Evolutionary conservation across 1,140 invertebrate genomes (phyloP).

Genomic region (Himalopsyche phryganea): DNA sequence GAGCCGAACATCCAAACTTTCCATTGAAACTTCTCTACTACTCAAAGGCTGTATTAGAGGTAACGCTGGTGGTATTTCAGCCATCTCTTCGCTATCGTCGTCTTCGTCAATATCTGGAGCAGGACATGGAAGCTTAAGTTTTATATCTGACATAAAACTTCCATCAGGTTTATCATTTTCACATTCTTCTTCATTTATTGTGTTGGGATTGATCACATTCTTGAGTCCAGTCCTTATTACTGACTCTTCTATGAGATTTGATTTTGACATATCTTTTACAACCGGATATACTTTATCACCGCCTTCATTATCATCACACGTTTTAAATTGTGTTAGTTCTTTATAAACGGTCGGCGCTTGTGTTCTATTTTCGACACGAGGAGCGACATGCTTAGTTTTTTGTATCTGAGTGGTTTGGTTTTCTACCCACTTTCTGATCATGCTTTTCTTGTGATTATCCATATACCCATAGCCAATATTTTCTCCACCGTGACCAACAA

Average conservation of each 20-base stretch:
- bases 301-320: slow-evolving; percentile 53
- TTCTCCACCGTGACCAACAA: slow-evolving; percentile 46
- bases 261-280: slow-evolving; percentile 48
- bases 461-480: slow-evolving; percentile 75
- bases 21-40: slow-evolving; percentile 73
- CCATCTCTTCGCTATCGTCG: slow-evolving; percentile 67
- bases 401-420: slow-evolving; percentile 80
- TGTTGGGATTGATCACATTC: slow-evolving; percentile 46
- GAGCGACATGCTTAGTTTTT: slow-evolving; percentile 49
- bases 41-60: slow-evolving; percentile 71
- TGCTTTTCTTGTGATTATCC: slow-evolving; percentile 86
- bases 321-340: slow-evolving; percentile 63
- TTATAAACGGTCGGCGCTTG: slow-evolving; percentile 49
- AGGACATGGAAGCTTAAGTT: slow-evolving; percentile 10
- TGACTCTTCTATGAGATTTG: slow-evolving; percentile 55
- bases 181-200: slow-evolving; percentile 50
- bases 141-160: slow-evolving; percentile 11
- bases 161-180: slow-evolving; percentile 28
- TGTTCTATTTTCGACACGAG: slow-evolving; percentile 44
- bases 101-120: slow-evolving; percentile 56
- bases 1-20: slow-evolving; percentile 67
- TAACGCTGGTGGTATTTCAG: slow-evolving; percentile 71
- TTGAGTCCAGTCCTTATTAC: slow-evolving; percentile 57
- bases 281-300: slow-evolving; percentile 49
- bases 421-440: slow-evolving; percentile 92